Percentiles rank a stretch among this genome's conserved stretches.
phyloP scores from a whole-genome alignment of 2,888 invertebrate species.

The Drosophila kanekoi region DNA sequence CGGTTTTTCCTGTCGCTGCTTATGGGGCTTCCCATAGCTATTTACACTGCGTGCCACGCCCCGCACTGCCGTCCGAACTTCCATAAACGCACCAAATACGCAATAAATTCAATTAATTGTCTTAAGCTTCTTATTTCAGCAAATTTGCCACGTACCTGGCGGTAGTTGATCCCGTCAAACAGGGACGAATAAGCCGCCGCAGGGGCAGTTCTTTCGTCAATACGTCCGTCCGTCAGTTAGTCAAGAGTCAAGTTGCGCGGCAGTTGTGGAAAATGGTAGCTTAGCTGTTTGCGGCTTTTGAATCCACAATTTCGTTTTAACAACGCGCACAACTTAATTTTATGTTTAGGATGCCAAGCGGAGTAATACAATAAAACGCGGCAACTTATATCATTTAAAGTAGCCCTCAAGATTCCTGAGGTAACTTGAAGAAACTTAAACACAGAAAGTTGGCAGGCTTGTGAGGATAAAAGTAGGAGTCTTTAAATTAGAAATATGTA shows the following conservation, averaged over 20 bases:
- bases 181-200: neutral
- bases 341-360: constrained; percentile 26
- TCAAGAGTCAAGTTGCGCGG: constrained; percentile 1
- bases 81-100: constrained; percentile 59
- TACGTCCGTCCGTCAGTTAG: constrained; percentile 11
- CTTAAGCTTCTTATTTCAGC: constrained; percentile 70
- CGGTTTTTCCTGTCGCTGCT: constrained; percentile 25
- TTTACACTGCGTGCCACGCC: constrained; percentile 29
- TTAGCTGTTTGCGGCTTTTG: constrained; percentile 39
- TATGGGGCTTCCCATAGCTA: constrained; percentile 47
- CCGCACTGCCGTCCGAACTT: constrained; percentile 5
- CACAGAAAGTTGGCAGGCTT: constrained; percentile 3
- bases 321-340: constrained; percentile 50
- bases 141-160: constrained; percentile 52
- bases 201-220: constrained; percentile 14
- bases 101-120: constrained; percentile 77
- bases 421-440: neutral
- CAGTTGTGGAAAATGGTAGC: constrained; percentile 14
- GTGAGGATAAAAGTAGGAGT: neutral
- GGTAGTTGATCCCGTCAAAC: constrained; percentile 7
- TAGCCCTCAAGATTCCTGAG: constrained; percentile 2
- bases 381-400: constrained; percentile 36
- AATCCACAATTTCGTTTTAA: constrained; percentile 27
- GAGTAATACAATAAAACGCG: constrained; percentile 48
- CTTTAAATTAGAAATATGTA: too few species aligned